Evolutionary conservation across 2,888 invertebrate species (phyloP).

Genomic region (Smittia aterrima): DNA sequence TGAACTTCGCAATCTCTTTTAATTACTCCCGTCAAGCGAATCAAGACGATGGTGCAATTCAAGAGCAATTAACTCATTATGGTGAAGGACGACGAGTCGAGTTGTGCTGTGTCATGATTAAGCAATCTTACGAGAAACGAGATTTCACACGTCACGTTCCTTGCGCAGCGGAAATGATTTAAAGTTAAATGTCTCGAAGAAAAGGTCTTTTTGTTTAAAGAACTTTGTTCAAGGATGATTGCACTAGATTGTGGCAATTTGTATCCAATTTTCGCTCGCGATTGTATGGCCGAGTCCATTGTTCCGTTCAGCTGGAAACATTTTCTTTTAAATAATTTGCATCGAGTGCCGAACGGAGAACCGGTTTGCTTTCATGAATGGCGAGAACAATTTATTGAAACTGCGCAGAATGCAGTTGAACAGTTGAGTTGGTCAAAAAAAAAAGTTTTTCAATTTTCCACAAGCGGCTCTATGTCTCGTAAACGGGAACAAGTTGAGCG

Average conservation of each 20-base stretch:
- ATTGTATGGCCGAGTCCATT: neutral
- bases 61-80: neutral
- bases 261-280: neutral
- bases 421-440: neutral
- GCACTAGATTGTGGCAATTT: neutral
- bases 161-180: neutral
- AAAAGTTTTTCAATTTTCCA: neutral
- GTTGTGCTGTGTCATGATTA: neutral
- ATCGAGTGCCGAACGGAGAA: neutral
- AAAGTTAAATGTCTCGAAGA: neutral
- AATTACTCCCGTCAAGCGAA: neutral
- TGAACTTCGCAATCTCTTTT: neutral
- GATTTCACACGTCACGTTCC: neutral
- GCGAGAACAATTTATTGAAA: neutral
- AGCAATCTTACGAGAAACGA: too few species aligned
- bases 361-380: neutral
- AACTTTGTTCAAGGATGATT: conserved; percentile 17
- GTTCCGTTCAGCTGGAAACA: conserved; percentile 1
- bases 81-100: neutral
- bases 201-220: neutral
- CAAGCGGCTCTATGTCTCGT: neutral
- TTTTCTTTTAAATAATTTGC: neutral
- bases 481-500: neutral
- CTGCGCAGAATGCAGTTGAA: neutral
- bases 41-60: neutral